Evolutionary conservation across 1,140 invertebrate species (phyloP), one percentile per base, ranked within the genome.

Genomic region (Eciton burchellii): DNA sequence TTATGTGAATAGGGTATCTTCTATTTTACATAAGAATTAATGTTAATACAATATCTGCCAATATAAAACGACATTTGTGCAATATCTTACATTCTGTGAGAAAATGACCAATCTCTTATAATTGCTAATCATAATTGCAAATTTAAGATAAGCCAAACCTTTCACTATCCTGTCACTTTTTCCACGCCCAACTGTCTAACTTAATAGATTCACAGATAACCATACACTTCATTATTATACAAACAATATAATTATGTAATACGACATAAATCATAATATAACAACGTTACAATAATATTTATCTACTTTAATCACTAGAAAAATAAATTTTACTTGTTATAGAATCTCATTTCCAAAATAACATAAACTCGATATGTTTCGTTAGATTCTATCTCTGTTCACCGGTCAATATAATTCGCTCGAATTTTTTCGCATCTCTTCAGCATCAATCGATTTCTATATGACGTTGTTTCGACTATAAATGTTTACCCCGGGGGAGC

Each of bases 81-180:
- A 35, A 65, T 65, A 76, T 76, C 47, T 9, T 76, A 35, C 43
- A 72, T 41, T 12, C 12, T 47, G 1, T 56, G 59, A 43, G 35
- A 52, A 54, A 65, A 76, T 35, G 45, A 12, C 35, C 45, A 45
- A 52, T 9, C 41, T 52, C 65, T 76, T 45, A 74, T 62, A 76
- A 65, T 76, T 52, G 73, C 9, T 52, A 63, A 76, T 76, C 60
- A 74, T 62, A 76, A 65, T 76, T 52, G 73, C 73, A 76, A 65
- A 76, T 76, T 65, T 76, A 52, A 76, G 62, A 52, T 29, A 35
- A 29, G 16, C 21, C 72, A 65, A 14, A 54, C 73, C 73, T 76
- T 76, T 76, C 73, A 76, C 73, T 26, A 52, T 21, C 45, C 73
- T 21, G 35, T 54, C 45, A 65, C 73, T 76, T 65, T 65, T 76